Evolutionary conservation across 2,888 invertebrate genomes (phyloP).

Genomic region (Orchesellides sinensis): DNA sequence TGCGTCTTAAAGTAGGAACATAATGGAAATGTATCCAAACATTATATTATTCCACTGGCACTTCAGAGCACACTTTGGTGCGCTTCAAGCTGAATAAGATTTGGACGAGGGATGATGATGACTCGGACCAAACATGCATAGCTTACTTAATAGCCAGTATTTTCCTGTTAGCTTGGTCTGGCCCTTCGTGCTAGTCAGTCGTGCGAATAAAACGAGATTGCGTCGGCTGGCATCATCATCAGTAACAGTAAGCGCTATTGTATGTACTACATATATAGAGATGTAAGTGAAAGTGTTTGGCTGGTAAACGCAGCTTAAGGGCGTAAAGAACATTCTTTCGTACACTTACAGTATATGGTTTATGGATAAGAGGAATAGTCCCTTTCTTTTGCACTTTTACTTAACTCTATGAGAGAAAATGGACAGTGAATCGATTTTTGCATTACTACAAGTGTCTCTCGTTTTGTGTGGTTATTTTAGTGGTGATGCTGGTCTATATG

Average conservation of each 20-base stretch:
- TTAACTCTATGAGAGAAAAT: constrained; percentile 1
- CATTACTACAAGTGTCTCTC: no score
- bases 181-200: constrained; percentile 32
- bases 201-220: constrained; percentile 49
- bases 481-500: neutral
- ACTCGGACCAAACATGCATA: neutral
- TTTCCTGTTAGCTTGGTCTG: neutral
- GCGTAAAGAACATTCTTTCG: no score
- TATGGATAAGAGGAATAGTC: no score
- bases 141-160: neutral
- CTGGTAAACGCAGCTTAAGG: no score
- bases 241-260: neutral
- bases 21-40: neutral
- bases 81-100: no score
- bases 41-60: neutral
- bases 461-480: no score
- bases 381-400: neutral
- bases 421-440: constrained; percentile 45
- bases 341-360: no score
- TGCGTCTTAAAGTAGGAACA: neutral
- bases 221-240: constrained; percentile 15
- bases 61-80: neutral
- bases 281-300: neutral
- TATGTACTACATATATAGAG: no score
- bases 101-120: neutral